A percentile compares a stretch with the other conserved stretches of the same genome.
Conservation (phyloP, 2,888 invertebrate species). For the Hemaris fuciformis region DNA sequence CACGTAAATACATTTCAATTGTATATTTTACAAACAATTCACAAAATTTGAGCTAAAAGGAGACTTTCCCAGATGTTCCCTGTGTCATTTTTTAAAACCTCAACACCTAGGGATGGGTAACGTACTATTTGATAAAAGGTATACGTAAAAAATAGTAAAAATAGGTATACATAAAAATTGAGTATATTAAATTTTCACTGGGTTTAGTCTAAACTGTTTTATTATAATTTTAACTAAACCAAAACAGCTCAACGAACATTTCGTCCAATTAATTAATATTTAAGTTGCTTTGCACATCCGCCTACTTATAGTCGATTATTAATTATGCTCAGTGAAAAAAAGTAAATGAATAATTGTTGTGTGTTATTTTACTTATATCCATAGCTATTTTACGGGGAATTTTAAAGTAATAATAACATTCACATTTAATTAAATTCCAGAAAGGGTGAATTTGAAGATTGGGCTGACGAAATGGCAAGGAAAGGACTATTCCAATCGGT, state of each 20-base stretch:
- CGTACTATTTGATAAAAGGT: neutral
- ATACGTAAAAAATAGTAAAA: no score
- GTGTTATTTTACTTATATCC: no score
- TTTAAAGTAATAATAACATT: neutral
- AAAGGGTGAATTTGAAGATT: constrained; percentile 62
- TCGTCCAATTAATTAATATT: no score
- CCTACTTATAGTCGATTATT: neutral
- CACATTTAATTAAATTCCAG: constrained; percentile 38
- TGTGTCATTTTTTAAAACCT: neutral
- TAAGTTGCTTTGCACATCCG: no score
- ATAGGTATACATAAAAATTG: no score
- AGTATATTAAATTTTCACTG: no score
- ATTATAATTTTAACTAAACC: no score
- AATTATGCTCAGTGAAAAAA: no score
- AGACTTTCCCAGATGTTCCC: neutral
- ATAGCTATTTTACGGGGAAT: neutral
- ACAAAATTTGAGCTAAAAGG: neutral
- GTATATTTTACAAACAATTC: neutral
- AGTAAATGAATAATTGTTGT: no score
- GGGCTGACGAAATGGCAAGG: constrained; percentile 73
- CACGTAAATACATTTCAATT: constrained; percentile 15
- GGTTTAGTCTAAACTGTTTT: no score
- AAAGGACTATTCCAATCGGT: constrained; percentile 71
- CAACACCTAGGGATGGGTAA: neutral
- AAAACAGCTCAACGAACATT: no score